Conservation (phyloP, 2,797 vertebrate genomes). For the Myotis pilosus region DNA sequence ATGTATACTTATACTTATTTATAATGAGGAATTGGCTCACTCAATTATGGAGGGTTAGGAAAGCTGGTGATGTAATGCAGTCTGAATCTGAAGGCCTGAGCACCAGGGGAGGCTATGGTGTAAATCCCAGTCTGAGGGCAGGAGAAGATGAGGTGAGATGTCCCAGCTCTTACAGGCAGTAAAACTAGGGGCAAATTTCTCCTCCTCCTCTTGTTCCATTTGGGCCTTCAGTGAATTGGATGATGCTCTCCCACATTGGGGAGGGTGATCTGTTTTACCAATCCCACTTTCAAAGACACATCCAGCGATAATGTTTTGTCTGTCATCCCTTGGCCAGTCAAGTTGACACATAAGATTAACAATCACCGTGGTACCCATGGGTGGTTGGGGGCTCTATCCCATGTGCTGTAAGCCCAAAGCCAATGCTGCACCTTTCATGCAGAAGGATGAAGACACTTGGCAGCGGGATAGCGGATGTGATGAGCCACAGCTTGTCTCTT, state of each 20-base stretch:
- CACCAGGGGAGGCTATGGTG: not conserved
- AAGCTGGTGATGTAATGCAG: not conserved
- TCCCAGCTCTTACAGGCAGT: not conserved
- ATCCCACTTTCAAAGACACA: not conserved
- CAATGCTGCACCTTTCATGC: not conserved
- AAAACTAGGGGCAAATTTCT: not conserved
- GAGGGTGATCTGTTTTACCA: not conserved
- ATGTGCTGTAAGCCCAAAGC: not conserved
- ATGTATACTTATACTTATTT: not conserved
- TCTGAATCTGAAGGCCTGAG: not conserved
- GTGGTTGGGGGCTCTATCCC: rapidly evolving
- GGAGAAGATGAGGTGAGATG: not conserved
- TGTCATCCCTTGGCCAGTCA: not conserved
- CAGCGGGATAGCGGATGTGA: not conserved
- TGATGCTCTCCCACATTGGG: not conserved
- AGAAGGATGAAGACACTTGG: not conserved
- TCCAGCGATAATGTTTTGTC: not conserved
- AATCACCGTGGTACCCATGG: not conserved
- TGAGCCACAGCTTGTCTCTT: not conserved
- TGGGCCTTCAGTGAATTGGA: not conserved
- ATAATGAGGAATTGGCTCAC: not conserved
- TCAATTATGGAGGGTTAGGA: not conserved
- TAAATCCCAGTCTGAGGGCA: not conserved
- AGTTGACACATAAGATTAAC: not conserved
- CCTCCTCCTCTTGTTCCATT: not conserved